Evolutionary conservation across 2,797 vertebrate genomes (phyloP).

Genomic region (Aldrovandia affinis): DNA sequence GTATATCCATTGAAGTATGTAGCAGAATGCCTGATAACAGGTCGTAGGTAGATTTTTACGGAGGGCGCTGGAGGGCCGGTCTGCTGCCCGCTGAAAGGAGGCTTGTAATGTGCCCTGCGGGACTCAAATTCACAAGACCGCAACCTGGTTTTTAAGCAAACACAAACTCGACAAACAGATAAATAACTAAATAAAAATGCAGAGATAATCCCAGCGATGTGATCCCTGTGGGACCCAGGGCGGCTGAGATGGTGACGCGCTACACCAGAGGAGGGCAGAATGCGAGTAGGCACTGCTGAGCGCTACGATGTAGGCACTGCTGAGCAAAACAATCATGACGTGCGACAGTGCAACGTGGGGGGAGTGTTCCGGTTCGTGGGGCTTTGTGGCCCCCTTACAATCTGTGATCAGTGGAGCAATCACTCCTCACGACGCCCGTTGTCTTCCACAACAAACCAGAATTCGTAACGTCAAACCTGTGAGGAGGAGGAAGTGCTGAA

Average conservation of each 20-base stretch:
- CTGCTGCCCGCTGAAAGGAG: not conserved
- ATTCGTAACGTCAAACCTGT: not conserved
- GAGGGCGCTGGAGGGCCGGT: not conserved
- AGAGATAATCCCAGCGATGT: not conserved
- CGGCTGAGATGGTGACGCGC: not conserved
- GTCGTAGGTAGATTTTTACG: not conserved
- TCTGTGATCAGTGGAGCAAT: slow-evolving; percentile 22
- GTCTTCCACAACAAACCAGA: not conserved
- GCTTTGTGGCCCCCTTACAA: slow-evolving; percentile 12
- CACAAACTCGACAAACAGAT: not conserved
- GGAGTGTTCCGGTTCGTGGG: not conserved
- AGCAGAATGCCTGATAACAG: not conserved
- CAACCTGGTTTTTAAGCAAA: not conserved
- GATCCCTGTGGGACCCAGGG: not conserved
- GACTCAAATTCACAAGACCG: not conserved
- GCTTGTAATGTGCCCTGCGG: not conserved
- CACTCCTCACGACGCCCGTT: not conserved
- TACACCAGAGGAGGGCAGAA: not conserved
- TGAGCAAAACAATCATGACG: not conserved
- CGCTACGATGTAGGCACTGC: no score
- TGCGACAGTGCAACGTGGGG: not conserved
- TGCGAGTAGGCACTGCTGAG: not conserved
- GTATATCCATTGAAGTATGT: slow-evolving; percentile 66
- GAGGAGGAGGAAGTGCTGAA: not conserved
- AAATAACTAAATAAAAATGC: not conserved